Conservation (phyloP, 2,888 invertebrate genomes). For the Empis stercorea region DNA sequence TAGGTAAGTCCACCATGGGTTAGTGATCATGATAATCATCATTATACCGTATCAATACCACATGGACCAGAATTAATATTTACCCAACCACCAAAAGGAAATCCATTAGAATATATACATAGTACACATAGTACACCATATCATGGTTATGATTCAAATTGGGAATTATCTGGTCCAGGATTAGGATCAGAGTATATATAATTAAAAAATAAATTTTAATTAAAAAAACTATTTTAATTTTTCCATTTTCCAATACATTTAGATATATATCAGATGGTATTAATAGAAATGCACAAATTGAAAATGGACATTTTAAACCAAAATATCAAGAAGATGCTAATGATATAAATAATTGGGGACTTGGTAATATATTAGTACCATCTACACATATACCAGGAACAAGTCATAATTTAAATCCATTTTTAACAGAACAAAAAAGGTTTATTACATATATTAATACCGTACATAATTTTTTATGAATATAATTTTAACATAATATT, state of each 20-base stretch:
- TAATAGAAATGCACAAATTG: slow-evolving; percentile 45
- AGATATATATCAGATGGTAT: slow-evolving; percentile 30
- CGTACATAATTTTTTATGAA: slow-evolving; percentile 3
- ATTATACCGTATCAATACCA: not conserved
- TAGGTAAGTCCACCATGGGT: slow-evolving; percentile 31
- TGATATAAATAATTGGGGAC: slow-evolving; percentile 50
- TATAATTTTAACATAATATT: too few species aligned
- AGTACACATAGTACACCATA: slow-evolving; percentile 23
- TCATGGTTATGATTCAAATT: slow-evolving; percentile 41
- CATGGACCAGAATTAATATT: slow-evolving; percentile 31
- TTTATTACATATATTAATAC: too few species aligned
- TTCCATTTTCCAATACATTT: not conserved
- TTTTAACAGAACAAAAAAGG: slow-evolving; percentile 30
- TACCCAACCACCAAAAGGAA: slow-evolving; percentile 31
- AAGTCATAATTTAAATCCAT: slow-evolving; percentile 34
- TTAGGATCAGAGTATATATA: slow-evolving; percentile 46
- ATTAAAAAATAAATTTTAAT: not conserved
- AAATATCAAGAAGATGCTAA: slow-evolving; percentile 40
- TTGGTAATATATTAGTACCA: slow-evolving; percentile 18
- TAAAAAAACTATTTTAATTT: not conserved
- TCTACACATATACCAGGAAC: slow-evolving; percentile 11
- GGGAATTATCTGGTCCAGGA: slow-evolving; percentile 49
- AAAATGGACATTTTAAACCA: slow-evolving; percentile 38
- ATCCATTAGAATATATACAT: slow-evolving; percentile 27
- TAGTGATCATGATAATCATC: slow-evolving; percentile 21